A percentile compares a stretch with the other conserved stretches of the same genome.
Evolutionary conservation across 2,797 vertebrate genomes (phyloP).

Genomic region (Melopsittacus undulatus): DNA sequence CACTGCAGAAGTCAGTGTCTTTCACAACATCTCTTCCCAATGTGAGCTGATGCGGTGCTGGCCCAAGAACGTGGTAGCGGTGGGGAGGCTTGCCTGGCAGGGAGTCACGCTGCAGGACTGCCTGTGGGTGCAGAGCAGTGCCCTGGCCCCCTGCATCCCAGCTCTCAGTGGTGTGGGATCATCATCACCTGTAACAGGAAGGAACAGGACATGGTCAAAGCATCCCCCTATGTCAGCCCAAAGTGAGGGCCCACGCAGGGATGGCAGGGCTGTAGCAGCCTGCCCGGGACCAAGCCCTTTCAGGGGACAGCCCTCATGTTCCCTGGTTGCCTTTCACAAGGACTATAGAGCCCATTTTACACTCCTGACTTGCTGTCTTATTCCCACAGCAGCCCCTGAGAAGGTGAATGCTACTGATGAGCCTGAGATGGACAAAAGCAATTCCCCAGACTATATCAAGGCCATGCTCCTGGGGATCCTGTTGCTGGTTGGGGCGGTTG

Average conservation of each 20-base stretch:
- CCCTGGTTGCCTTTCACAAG: not conserved
- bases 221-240: not conserved
- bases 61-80: accelerated
- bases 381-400: not conserved
- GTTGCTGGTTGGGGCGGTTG: not conserved
- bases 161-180: not conserved
- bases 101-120: not conserved
- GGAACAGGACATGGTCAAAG: not conserved
- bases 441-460: not conserved
- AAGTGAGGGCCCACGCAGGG: not conserved
- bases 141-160: not conserved
- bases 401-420: not conserved
- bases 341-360: not conserved
- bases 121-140: not conserved
- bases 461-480: not conserved
- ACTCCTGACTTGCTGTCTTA: not conserved
- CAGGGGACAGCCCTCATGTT: not conserved
- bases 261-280: not conserved
- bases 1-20: not conserved
- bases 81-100: not conserved
- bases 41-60: not conserved
- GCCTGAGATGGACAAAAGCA: not conserved
- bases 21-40: not conserved
- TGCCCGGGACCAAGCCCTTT: not conserved
- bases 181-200: not conserved